Base-by-base conservation (phyloP, 2,113 vertebrate species). In the Xiphias gladius region DNA sequence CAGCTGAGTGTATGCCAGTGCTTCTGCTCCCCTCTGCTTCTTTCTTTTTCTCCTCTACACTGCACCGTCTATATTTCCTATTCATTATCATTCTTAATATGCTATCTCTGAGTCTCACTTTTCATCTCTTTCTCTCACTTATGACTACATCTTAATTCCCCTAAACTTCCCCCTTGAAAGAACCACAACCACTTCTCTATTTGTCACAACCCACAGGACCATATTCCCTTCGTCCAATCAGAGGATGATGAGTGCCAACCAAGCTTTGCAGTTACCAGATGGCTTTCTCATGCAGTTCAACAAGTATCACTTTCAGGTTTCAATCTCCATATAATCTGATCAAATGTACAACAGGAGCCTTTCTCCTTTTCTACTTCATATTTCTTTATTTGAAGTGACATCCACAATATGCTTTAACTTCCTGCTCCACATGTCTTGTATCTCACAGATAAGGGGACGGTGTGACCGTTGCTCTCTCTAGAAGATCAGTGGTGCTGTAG, bases 1-100 rank as follows among this genome's bases (percentile, higher is more conserved):
- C 73, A 86, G 76, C 81, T 66, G 66, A 87, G 58, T 76, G 35
- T 13, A 64, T 2, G 73, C 84, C 88, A 86, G 78, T 50, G 59
- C 63, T 64, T 82, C 73, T 77, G 63, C 73, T 74, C 22, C 68
- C 64, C 61, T 57, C 55, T 69, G 37, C 4, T 14, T 54, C 52
- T 48, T 46, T 73, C n/a, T 62, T 55, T 66, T n/a, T 83, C 50
- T 74, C 64, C 48, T 80, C 74, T 55, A 7, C 26, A 30, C 5
- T 35, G 46, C 37, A n/a, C 28, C 6, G 39, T 43, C 61, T 50
- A 59, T n/a, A 67, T 66, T 79, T 82, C 43, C n/a, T 59, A 43
- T 39, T 86, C 52, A 63, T 73, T 32, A 55, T 59, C 8, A 77
- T 64, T 66, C 54, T 80, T 57, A 14, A 16, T 14, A 16, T 35